phyloP scores from a whole-genome alignment of 2,888 invertebrate species.

The Deroplatys truncata region DNA sequence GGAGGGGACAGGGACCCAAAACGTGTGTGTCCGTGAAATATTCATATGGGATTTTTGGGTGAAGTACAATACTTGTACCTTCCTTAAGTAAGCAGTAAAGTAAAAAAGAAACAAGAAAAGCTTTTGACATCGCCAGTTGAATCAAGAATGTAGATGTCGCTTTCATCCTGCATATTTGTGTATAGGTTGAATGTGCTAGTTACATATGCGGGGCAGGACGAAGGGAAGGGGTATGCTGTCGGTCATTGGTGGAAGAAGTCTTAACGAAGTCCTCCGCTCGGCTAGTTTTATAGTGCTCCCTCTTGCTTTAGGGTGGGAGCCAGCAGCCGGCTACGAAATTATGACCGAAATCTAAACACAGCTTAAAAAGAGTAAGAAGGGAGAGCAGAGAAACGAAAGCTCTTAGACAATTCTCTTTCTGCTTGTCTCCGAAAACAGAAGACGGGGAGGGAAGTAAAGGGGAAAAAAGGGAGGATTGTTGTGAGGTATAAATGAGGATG shows the following conservation, averaged over 20 bases:
- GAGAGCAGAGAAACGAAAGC: background rate
- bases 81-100: no score
- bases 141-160: no score
- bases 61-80: no score
- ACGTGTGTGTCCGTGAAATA: no score
- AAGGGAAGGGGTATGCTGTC: background rate
- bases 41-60: no score
- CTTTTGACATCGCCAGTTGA: no score
- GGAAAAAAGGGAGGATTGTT: background rate
- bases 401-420: background rate
- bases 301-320: background rate
- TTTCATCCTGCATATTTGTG: no score
- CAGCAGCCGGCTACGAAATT: background rate
- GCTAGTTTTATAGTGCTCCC: background rate
- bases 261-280: background rate
- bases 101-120: no score
- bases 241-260: background rate
- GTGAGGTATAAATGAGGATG: background rate
- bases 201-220: background rate
- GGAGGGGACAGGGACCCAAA: no score
- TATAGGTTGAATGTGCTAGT: no score
- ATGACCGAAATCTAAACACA: conserved; percentile 1
- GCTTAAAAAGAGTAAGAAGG: background rate
- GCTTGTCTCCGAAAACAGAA: background rate
- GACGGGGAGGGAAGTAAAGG: background rate